phyloP scores from a whole-genome alignment of 2,113 vertebrate genomes.

The Serilophus lunatus region DNA sequence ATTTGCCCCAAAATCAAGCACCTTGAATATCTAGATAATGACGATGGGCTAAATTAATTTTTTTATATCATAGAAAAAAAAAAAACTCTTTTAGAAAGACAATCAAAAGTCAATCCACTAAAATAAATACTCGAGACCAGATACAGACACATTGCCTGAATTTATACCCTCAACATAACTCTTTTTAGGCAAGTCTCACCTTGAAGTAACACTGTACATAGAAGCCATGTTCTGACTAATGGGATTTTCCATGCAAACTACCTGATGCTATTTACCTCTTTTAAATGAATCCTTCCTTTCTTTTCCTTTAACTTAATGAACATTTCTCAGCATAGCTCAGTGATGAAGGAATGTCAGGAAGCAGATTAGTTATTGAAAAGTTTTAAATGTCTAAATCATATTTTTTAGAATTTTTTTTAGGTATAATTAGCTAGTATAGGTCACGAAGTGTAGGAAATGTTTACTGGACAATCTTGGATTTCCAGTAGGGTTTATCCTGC shows the following conservation, averaged over 20 bases:
- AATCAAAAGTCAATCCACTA: background rate
- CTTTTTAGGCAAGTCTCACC: background rate
- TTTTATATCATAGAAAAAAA: background rate
- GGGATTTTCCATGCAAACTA: background rate
- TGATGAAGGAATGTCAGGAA: background rate
- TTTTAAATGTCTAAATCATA: background rate
- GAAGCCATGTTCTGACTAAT: background rate
- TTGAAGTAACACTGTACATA: background rate
- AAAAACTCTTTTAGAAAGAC: background rate
- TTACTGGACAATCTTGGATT: background rate
- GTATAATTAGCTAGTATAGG: background rate
- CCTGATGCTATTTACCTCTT: background rate
- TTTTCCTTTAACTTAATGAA: background rate
- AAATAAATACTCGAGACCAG: background rate
- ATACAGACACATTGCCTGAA: background rate
- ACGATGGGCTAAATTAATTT: background rate
- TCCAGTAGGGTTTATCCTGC: background rate
- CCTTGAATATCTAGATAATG: background rate
- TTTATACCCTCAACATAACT: background rate
- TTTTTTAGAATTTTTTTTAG: background rate
- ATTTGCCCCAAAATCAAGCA: background rate
- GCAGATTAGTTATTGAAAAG: background rate
- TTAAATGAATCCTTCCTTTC: background rate
- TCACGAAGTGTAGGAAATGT: background rate
- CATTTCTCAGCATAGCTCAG: background rate